Percentiles rank a stretch among this genome's conserved stretches.
These are phyloP conservation scores for Mermis nigrescens DNA, from an alignment of 2,888 invertebrate genomes.

Conservation along the genomic window DNA sequence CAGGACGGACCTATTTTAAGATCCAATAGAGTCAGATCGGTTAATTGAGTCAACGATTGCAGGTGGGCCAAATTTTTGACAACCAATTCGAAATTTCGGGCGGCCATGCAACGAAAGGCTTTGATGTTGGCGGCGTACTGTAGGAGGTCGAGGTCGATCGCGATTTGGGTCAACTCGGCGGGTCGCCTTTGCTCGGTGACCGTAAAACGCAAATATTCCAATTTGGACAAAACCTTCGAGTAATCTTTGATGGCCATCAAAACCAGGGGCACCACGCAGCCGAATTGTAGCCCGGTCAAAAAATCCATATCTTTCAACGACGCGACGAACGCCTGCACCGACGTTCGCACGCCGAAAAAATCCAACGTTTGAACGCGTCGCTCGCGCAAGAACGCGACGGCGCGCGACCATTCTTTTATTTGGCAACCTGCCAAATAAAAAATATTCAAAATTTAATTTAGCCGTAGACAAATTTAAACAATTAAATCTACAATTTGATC, in stretches of 20 bases:
- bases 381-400: not conserved
- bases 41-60: not conserved
- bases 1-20: not conserved
- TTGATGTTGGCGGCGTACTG: not conserved
- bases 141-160: not conserved
- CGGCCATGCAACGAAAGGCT: not conserved
- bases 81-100: not conserved
- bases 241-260: not conserved
- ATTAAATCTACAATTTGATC: not conserved
- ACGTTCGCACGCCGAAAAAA: slow-evolving; percentile 1
- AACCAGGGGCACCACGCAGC: not conserved
- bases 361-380: not conserved
- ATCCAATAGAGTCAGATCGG: not conserved
- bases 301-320: not conserved
- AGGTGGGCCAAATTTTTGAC: not conserved
- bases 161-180: not conserved
- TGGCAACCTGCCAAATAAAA: not conserved
- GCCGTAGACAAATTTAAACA: not conserved
- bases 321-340: not conserved
- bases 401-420: not conserved
- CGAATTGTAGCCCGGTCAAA: not conserved
- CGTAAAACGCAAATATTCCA: not conserved
- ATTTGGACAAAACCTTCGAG: not conserved
- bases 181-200: not conserved
- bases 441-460: not conserved